Base-by-base conservation (phyloP, 2,113 vertebrate species). In the Takifugu bimaculatus region DNA sequence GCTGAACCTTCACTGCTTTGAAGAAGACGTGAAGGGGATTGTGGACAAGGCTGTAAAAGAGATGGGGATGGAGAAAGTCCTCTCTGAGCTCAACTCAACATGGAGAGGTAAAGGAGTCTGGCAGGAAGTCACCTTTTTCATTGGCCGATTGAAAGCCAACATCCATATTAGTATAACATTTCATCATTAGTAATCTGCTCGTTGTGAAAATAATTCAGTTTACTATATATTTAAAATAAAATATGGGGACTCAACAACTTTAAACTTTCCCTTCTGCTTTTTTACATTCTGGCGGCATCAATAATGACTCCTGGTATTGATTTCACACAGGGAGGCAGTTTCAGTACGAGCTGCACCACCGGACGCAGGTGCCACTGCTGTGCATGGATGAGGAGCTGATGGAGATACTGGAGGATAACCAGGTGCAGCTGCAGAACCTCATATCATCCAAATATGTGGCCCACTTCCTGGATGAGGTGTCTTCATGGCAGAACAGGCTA, bases 381-480 rank as follows among this genome's bases (percentile, higher is more conserved):
- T 90, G 76, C 50, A 89, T 88, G 0, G 88, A 96, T 0, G 94
- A 97, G 71, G 94, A 94, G 29, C 93, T 98, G 43, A 89, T 96
- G 0, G 95, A 96, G 70, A 95, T 90, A 2, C 87, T 99, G 63
- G 97, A 99, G 56, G 95, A 99, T 75, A 96, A 95, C 86, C 97
- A 98, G 70, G 95, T 98, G 35, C 95, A 98, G 68, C 91, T 99
- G 57, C 96, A 99, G 91, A 98, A 95, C 68, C 86, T 98, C 26
- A 93, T 96, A 90, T 89, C 90, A 0, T 96, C 95, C 57, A 98
- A 94, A 75, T 87, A 93, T 42, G 88, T 99, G 0, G 81, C 92
- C 13, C 94, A 95, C 77, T 98, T 99, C 86, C 74, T 96, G 80
- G 94, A 96, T 15, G 94, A 97, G 14, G 94, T 97, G 3, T 94